phyloP scores from a whole-genome alignment of 2,113 vertebrate species.

The Callaeas wilsoni region DNA sequence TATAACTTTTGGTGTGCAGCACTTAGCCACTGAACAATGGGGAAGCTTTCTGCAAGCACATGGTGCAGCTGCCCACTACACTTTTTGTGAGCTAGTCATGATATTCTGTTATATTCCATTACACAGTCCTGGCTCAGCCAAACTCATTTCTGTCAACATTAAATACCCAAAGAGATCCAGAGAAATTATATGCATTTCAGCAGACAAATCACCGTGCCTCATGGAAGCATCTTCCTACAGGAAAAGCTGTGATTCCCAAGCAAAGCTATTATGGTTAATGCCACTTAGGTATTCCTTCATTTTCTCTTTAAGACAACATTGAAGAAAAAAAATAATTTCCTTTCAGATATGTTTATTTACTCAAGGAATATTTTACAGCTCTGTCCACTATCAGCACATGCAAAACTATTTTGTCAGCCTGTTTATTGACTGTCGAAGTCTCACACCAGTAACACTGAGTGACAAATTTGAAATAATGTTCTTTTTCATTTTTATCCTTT shows the following conservation, averaged over 20 bases:
- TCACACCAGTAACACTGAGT: background rate
- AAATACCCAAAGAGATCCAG: background rate
- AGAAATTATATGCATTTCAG: background rate
- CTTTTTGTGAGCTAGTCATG: background rate
- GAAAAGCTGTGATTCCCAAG: background rate
- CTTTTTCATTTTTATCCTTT: background rate
- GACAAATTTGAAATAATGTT: background rate
- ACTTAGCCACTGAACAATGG: fast-evolving
- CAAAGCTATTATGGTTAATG: background rate
- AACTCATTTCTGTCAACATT: background rate
- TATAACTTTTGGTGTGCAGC: background rate
- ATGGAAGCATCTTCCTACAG: background rate
- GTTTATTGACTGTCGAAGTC: background rate
- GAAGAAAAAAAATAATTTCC: background rate
- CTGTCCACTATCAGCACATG: background rate
- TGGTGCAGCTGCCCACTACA: background rate
- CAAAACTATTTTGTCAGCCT: background rate
- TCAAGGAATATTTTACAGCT: background rate
- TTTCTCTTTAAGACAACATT: background rate
- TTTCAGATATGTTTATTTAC: background rate
- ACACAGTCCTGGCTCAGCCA: background rate
- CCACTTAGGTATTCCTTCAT: background rate
- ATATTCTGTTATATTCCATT: background rate
- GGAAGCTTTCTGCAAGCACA: background rate
- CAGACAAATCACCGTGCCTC: background rate